Evolutionary conservation across 1,140 invertebrate genomes (phyloP), one percentile per base, ranked within the genome.

Genomic region (Drosophila persimilis): DNA sequence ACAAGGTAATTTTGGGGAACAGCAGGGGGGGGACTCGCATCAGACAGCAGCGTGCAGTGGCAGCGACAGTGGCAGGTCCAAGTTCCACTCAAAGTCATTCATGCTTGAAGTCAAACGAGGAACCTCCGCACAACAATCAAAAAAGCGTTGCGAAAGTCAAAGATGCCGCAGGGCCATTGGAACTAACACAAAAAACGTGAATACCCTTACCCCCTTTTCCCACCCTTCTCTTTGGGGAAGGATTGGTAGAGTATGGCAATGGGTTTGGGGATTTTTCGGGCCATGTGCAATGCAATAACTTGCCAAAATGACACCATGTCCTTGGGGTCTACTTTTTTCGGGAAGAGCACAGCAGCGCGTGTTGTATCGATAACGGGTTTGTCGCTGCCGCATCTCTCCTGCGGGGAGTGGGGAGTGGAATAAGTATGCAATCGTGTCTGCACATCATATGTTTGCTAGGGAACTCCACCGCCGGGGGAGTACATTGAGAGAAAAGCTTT

Each of bases 81-180:
- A 79, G 62, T 84, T 85, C 73, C 81, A 80, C 81, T 80, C 66
- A 85, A 65, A 66, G 73, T 59, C 77, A 77, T 63, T 77, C 81
- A 85, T 86, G 81, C 81, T 77, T 73, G 51, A 77, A 74, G 64
- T 85, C 81, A 86, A 85, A 85, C 81, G 80, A 35, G 73, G 57
- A 59, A 83, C 66, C 57, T 69, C 75, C 71, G 80, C 76, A 84
- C 80, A 85, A 85, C 81, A 85, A 85, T 85, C 73, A 85, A 85
- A 85, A 85, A 80, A 76, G 48, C 71, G 72, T 73, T 74, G 52
- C 75, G 53, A 26, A 84, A 84, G 80, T 84, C 80, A 84, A 84
- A 76, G 80, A 70, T 66, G 80, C 80, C 77, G 17, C 35, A 35
- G 71, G 80, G 72, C 80, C 76, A 79, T 48, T 71, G 65, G 44